Conservation (phyloP, 2,888 invertebrate genomes). For the Pimpla rufipes region DNA sequence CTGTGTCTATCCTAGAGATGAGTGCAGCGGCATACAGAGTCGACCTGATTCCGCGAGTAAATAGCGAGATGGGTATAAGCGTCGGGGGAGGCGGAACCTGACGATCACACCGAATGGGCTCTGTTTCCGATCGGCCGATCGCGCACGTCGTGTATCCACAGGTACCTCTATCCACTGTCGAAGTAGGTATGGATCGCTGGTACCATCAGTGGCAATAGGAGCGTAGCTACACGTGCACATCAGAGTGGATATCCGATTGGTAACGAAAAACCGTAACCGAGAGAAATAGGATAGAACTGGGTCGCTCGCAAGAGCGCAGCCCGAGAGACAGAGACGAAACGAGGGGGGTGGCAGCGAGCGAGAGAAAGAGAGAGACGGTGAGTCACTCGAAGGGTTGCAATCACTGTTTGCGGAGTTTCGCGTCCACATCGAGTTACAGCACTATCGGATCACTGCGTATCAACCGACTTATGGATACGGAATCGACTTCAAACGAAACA, state of each 20-base stretch:
- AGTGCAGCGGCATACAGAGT: conserved; percentile 33
- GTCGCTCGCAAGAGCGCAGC: conserved; percentile 16
- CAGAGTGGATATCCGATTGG: conserved; percentile 35
- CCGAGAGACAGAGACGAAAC: not conserved
- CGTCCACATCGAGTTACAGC: conserved; percentile 10
- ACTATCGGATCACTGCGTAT: conserved; percentile 24
- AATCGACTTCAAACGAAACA: conserved; percentile 26
- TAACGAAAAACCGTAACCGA: conserved; percentile 47
- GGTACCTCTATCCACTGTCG: not conserved
- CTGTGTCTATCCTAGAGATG: conserved; percentile 22
- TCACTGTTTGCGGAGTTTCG: conserved; percentile 14
- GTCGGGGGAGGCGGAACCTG: conserved; percentile 2
- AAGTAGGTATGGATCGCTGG: conserved; percentile 1
- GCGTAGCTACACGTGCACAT: conserved; percentile 14
- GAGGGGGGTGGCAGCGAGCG: not conserved
- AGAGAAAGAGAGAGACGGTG: not conserved
- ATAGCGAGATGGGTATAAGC: conserved; percentile 37
- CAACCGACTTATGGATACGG: conserved; percentile 28
- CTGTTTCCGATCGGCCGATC: conserved; percentile 40
- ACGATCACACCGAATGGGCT: conserved; percentile 22
- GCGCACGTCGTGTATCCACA: conserved; percentile 26
- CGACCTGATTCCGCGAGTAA: conserved; percentile 60
- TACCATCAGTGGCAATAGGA: conserved; percentile 13
- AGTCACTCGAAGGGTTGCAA: not conserved
- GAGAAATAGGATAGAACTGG: conserved; percentile 55